phyloP scores from a whole-genome alignment of 2,113 vertebrate species.

The Platysteira castanea region DNA sequence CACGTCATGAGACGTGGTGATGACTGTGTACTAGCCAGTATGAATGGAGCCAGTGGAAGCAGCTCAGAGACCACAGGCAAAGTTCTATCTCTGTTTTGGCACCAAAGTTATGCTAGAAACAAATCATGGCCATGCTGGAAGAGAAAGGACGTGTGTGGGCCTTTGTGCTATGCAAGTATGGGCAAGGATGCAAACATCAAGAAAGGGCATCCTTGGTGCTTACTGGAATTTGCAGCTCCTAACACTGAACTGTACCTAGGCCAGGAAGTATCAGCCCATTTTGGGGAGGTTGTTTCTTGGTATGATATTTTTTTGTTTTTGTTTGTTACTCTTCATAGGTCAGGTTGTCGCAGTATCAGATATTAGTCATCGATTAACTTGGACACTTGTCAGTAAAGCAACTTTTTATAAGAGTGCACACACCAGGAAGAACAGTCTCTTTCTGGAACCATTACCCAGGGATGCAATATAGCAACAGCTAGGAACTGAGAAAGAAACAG shows the following conservation, averaged over 20 bases:
- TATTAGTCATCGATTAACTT: not conserved
- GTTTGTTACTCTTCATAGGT: not conserved
- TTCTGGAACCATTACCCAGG: not conserved
- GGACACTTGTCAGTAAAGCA: not conserved
- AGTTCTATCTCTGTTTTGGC: not conserved
- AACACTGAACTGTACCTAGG: fast-evolving
- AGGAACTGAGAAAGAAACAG: not conserved
- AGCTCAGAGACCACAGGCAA: not conserved
- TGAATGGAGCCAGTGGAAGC: fast-evolving
- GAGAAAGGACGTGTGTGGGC: fast-evolving
- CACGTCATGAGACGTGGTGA: fast-evolving
- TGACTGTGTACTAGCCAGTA: not conserved
- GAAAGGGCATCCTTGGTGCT: not conserved
- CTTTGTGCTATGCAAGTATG: not conserved
- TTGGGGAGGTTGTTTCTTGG: not conserved
- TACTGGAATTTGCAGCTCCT: not conserved
- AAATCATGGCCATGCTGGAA: fast-evolving
- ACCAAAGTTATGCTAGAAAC: not conserved
- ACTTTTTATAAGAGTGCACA: not conserved
- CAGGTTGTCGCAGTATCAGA: not conserved
- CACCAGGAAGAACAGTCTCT: not conserved
- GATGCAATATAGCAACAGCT: not conserved
- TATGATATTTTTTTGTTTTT: not conserved
- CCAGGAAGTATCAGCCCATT: not conserved
- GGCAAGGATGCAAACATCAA: not conserved